Base-by-base conservation (phyloP, 1,140 invertebrate species). In the Aphaenogaster ashmeadi region DNA sequence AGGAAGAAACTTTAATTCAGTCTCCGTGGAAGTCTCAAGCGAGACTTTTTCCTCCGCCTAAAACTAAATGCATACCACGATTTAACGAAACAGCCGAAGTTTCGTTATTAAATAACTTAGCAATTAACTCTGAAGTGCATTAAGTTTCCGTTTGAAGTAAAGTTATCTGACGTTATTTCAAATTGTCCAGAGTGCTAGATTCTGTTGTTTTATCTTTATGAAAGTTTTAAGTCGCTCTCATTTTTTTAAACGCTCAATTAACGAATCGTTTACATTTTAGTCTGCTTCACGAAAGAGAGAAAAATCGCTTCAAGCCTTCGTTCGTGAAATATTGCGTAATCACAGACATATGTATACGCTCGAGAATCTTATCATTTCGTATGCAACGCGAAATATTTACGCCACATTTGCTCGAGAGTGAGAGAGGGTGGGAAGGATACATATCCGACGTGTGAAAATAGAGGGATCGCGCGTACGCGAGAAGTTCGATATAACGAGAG, bases 71-170 rank as follows among this genome's bases (percentile, higher is more conserved):
- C 41, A 27, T 50, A 50, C 21, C 41, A 69, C 13, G 13, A 6
- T 69, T 69, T 50, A 15, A 69, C 66, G 13, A 50, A 69, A 50
- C 21, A 1, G 66, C 4, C 6, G 21, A 69, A 69, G 66, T 69
- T 69, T 69, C 41, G 0, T 69, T 69, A 69, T 69, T 69, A 69
- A 69, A 69, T 69, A 50, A 69, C 66, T 69, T 50, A 15, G 41
- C 66, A 69, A 69, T 69, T 69, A 69, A 33, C 38, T 69, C 21
- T 36, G 38, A 56, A 62, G 27, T 62, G 27, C 41, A 41, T 69
- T 47, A 69, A 69, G 5, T 69, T 69, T 66, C 7, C 64, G 64
- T 38, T 9, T 27, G 21, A 69, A 50, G 21, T 18, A 69, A 47
- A 50, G 64, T 66, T 66, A n/a, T 41, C 18, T 13, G 15, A 41